These are phyloP conservation scores for Dromiciops gliroides DNA, from an alignment of 2,113 vertebrate species.

Conservation along the genomic window DNA sequence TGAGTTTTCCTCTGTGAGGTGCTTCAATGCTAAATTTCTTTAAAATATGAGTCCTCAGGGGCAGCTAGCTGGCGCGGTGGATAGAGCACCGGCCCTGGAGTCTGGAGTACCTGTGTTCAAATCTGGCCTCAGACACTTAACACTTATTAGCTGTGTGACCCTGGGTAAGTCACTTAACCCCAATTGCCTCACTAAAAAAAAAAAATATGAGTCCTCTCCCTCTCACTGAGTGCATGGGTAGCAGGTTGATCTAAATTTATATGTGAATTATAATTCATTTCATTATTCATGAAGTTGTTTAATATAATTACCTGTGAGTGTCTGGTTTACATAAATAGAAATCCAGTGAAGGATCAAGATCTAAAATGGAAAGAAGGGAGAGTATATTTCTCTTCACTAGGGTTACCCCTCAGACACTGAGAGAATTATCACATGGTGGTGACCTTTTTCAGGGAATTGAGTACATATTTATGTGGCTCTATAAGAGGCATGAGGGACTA, in stretches of 20 bases:
- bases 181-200: no score
- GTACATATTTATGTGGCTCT: no score
- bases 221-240: neutral
- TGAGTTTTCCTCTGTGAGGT: neutral
- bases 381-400: neutral
- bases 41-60: no score
- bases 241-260: neutral
- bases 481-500: neutral
- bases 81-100: no score
- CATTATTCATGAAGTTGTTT: neutral
- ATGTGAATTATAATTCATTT: neutral
- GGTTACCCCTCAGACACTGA: neutral
- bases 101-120: no score
- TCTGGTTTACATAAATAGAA: neutral
- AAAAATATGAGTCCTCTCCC: no score
- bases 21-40: neutral
- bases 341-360: neutral
- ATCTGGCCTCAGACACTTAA: no score
- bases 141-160: no score
- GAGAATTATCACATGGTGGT: neutral
- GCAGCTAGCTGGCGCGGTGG: no score
- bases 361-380: neutral
- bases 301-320: neutral
- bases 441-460: neutral
- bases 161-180: no score